Conservation (phyloP, 1,140 invertebrate species). For the Hyphantria cunea region DNA sequence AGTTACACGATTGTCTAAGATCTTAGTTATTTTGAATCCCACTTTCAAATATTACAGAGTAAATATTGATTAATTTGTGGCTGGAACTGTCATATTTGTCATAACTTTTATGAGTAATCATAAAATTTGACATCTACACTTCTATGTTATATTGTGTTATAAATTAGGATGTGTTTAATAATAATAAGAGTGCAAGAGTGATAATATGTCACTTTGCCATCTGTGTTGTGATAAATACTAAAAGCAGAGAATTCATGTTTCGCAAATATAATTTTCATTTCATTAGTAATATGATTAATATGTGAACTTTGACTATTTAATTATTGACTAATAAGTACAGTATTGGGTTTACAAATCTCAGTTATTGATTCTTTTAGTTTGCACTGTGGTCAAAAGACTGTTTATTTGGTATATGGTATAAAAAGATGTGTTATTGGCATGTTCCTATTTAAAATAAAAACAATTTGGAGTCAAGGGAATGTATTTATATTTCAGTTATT, state of each 20-base stretch:
- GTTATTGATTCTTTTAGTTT: neutral
- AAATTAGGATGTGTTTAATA: conserved; percentile 6
- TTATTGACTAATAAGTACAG: too few species aligned
- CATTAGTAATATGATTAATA: too few species aligned
- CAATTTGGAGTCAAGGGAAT: conserved; percentile 49
- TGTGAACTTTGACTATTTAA: too few species aligned
- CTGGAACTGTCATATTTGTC: conserved; percentile 19
- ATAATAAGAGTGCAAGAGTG: neutral
- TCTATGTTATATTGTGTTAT: neutral
- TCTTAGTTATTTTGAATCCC: conserved; percentile 38
- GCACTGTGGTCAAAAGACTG: conserved; percentile 3
- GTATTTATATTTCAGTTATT: conserved; percentile 59
- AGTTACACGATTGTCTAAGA: conserved; percentile 43
- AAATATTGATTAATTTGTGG: conserved; percentile 15
- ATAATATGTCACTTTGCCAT: too few species aligned
- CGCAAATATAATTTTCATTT: too few species aligned
- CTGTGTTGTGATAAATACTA: too few species aligned
- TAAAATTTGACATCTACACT: conserved; percentile 4
- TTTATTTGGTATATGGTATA: conserved; percentile 29
- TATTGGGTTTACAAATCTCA: too few species aligned
- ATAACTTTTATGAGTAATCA: neutral
- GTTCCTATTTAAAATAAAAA: conserved; percentile 56
- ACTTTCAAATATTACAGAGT: conserved; percentile 28
- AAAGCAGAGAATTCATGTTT: too few species aligned
- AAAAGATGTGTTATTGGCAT: conserved; percentile 47